Conservation (phyloP, 2,888 invertebrate species). For the Thera britannica region DNA sequence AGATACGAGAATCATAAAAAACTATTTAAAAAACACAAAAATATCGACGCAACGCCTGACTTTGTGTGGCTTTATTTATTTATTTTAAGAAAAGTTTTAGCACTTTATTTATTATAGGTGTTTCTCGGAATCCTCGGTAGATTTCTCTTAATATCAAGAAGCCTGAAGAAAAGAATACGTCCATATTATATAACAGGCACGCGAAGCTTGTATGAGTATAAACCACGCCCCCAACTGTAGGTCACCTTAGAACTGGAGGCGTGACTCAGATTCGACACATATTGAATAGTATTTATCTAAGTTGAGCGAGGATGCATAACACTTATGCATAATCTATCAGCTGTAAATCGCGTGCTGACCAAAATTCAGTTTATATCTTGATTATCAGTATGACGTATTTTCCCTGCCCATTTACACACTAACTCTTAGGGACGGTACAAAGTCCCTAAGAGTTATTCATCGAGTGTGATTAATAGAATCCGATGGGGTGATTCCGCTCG, state of each 20-base stretch:
- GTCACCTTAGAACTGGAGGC: constrained; percentile 12
- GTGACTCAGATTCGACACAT: constrained; percentile 1
- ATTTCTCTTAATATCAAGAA: neutral
- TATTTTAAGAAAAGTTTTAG: too few species aligned
- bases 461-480: too few species aligned
- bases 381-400: constrained; percentile 13
- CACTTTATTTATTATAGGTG: too few species aligned
- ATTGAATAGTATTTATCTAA: neutral
- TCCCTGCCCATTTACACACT: neutral
- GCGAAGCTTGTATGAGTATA: neutral
- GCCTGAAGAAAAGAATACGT: neutral
- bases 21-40: too few species aligned
- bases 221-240: constrained; percentile 10
- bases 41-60: too few species aligned
- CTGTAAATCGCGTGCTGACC: constrained; percentile 1
- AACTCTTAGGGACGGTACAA: too few species aligned
- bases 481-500: too few species aligned
- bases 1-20: too few species aligned
- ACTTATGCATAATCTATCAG: constrained; percentile 23
- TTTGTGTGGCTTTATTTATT: too few species aligned
- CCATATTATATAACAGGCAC: too few species aligned
- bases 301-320: constrained; percentile 3
- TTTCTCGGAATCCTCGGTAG: too few species aligned
- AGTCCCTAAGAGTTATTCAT: too few species aligned
- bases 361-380: constrained; percentile 1